A percentile compares a stretch with the other conserved stretches of the same genome.
Conservation (phyloP, 92 coral and sea anemone genomes). For the Zoanthus gigantus region DNA sequence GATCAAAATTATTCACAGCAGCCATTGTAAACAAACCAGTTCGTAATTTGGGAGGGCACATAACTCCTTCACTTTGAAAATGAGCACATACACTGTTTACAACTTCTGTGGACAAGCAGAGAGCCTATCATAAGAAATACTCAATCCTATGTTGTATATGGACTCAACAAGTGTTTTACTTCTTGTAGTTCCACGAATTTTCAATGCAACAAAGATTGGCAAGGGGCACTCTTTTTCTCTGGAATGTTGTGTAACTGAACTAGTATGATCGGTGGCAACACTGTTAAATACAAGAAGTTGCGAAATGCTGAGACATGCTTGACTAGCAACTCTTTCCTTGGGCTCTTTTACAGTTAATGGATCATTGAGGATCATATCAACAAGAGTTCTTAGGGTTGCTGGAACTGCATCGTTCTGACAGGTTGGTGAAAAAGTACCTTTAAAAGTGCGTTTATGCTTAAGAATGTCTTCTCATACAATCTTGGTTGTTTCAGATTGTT, state of each 20-base stretch:
- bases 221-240: slow-evolving; percentile 24
- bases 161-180: slow-evolving; percentile 13
- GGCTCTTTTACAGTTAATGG: slow-evolving; percentile 24
- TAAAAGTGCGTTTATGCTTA: slow-evolving; percentile 1
- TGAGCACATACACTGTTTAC: slow-evolving; percentile 30
- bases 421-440: slow-evolving; percentile 26
- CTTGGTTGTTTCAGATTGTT: slow-evolving; percentile 39
- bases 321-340: slow-evolving; percentile 30
- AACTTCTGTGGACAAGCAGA: slow-evolving; percentile 34
- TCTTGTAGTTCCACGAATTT: slow-evolving; percentile 1
- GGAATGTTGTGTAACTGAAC: slow-evolving; percentile 35
- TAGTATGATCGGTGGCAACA: slow-evolving; percentile 10
- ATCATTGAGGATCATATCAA: not conserved
- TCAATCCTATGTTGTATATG: slow-evolving; percentile 14
- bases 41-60: slow-evolving; percentile 49
- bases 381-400: slow-evolving; percentile 20
- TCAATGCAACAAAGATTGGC: slow-evolving; percentile 3
- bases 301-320: slow-evolving; percentile 58
- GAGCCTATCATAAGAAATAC: slow-evolving; percentile 16
- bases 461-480: slow-evolving; percentile 14
- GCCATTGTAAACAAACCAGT: slow-evolving; percentile 51
- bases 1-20: slow-evolving; percentile 54
- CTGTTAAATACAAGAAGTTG: slow-evolving; percentile 55
- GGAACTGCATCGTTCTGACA: slow-evolving; percentile 31
- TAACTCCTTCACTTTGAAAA: slow-evolving; percentile 40